Conservation (phyloP, 2,888 invertebrate genomes). For the Euzetes globulus region DNA sequence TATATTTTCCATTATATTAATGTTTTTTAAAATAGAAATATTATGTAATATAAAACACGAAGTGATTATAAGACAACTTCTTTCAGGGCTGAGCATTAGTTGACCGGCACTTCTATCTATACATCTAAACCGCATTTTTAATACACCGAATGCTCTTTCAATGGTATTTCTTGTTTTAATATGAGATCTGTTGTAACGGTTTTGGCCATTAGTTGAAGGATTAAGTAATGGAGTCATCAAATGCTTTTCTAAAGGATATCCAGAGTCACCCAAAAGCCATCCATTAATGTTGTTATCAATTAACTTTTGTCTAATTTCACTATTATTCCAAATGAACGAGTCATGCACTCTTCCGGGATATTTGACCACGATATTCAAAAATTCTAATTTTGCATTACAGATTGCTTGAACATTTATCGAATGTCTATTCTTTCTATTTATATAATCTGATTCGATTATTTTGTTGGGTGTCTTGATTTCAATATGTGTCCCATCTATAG, state of each 20-base stretch:
- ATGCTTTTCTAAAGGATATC: background rate
- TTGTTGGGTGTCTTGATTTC: slow-evolving; percentile 13
- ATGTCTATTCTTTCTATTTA: slow-evolving; percentile 36
- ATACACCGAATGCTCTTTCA: background rate
- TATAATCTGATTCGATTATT: slow-evolving; percentile 26
- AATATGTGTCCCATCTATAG: slow-evolving; percentile 34
- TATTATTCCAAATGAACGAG: background rate
- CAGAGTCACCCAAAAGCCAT: background rate
- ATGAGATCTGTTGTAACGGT: background rate
- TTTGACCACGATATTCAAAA: slow-evolving; percentile 39
- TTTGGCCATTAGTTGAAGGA: background rate
- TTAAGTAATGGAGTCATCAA: background rate
- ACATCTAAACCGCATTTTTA: background rate
- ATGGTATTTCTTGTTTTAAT: background rate
- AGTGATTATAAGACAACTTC: background rate
- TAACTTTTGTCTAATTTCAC: background rate
- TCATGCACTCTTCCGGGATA: slow-evolving; percentile 45
- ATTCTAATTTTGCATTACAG: slow-evolving; percentile 44
- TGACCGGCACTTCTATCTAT: background rate
- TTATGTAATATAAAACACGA: background rate
- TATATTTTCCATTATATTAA: too few relatives aligned
- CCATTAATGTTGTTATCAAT: background rate
- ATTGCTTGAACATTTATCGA: slow-evolving; percentile 37
- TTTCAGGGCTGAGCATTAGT: background rate
- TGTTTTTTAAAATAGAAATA: slow-evolving; percentile 18